Evolutionary conservation across 2,888 invertebrate genomes (phyloP), one percentile per base, ranked within the genome.

Genomic region (Elgonia sp.): DNA sequence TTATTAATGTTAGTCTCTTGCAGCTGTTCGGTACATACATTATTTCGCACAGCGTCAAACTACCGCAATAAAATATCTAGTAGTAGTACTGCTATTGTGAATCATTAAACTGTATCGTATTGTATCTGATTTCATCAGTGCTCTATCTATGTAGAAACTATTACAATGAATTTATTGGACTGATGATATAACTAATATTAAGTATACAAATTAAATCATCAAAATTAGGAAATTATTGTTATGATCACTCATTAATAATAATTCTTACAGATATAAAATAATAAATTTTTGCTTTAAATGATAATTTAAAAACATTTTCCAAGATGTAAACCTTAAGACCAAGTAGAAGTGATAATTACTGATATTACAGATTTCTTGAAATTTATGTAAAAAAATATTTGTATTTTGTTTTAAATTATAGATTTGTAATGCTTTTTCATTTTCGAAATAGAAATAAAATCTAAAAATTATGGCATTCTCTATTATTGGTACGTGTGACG

Each of bases 41-140:
- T 55, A 55, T 55, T 20, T n/a, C 55, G n/a, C n/a, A 55, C n/a
- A n/a, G 8, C 55, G 20, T n/a, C 20, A 55, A 20, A 55, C n/a
- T 55, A 55, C n/a, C 1, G 8, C 9, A 18, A 55, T 55, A 55
- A 55, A 55, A 55, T 55, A 55, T n/a, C 55, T 55, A 55, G 55
- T n/a, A n/a, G 55, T 18, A n/a, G 55, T 18, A 8, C 29, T 29
- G 29, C 55, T 55, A 55, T 55, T 55, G 55, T 20, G 55, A 55
- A 55, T 46, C 46, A 46, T 46, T 46, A 46, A 46, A 46, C 46
- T 46, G 46, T 46, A 46, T 46, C 46, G 46, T 46, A 55, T 55
- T 55, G 55, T 55, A 55, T 55, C 20, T n/a, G 55, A 55, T 55
- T 29, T 55, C 55, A 7, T 55, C 55, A 55, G 55, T n/a, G 55